phyloP scores from a whole-genome alignment of 2,888 invertebrate species.

The Macrophya annulata region DNA sequence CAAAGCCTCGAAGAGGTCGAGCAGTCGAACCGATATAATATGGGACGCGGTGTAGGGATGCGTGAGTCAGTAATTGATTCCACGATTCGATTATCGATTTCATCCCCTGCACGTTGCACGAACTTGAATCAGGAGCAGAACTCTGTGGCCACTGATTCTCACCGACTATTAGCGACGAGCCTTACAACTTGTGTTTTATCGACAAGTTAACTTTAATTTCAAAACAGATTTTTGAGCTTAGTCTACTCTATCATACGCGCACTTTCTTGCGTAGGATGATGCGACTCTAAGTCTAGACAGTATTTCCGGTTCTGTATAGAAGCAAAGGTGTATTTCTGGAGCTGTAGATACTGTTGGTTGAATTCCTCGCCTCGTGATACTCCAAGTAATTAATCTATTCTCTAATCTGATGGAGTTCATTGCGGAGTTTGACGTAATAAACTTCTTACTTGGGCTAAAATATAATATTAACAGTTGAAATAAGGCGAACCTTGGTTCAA shows the following conservation, averaged over 20 bases:
- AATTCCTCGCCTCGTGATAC: constrained; percentile 21
- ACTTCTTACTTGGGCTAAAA: constrained; percentile 32
- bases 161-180: constrained; percentile 9
- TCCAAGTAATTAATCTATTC: constrained; percentile 36
- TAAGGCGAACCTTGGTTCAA: background rate
- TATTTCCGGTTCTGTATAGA: constrained; percentile 13
- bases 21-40: constrained; percentile 47
- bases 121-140: background rate
- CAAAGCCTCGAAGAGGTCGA: constrained; percentile 53
- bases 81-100: constrained; percentile 53
- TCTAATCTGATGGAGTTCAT: background rate
- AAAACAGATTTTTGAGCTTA: background rate
- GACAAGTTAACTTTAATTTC: constrained; percentile 16
- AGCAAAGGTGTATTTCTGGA: constrained; percentile 30
- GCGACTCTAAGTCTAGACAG: constrained; percentile 19
- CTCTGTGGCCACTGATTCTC: constrained; percentile 2
- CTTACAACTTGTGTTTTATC: background rate
- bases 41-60: constrained; percentile 43
- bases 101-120: constrained; percentile 1
- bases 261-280: background rate
- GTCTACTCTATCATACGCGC: background rate
- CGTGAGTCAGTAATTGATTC: constrained; percentile 56
- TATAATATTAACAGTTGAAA: constrained; percentile 31
- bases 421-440: constrained; percentile 17
- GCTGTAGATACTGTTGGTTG: background rate